Conservation (phyloP, 1,140 invertebrate genomes). For the Apis dorsata region DNA sequence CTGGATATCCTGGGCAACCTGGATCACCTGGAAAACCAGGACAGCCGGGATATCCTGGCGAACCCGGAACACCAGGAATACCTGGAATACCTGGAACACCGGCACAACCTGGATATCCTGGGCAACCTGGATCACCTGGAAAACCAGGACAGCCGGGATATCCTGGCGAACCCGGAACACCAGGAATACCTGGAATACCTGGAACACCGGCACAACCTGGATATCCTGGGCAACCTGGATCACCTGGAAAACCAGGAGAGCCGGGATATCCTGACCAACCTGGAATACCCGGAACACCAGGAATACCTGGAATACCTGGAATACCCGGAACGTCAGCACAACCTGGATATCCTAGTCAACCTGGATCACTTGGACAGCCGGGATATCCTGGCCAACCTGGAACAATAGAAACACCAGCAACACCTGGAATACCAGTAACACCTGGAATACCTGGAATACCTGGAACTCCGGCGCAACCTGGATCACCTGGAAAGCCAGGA, state of each 20-base stretch:
- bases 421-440: background rate
- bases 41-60: slow-evolving; percentile 64
- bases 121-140: too few relatives aligned
- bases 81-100: too few relatives aligned
- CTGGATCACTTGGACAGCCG: background rate
- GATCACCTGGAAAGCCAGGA: too few relatives aligned
- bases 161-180: too few relatives aligned
- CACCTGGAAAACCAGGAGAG: background rate
- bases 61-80: slow-evolving; percentile 58
- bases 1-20: slow-evolving; percentile 70
- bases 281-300: slow-evolving; percentile 40
- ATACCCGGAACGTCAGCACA: too few relatives aligned
- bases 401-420: too few relatives aligned
- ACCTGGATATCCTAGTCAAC: background rate
- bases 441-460: background rate
- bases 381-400: background rate
- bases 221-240: background rate
- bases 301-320: slow-evolving; percentile 52
- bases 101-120: background rate
- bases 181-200: slow-evolving; percentile 48
- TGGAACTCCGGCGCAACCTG: slow-evolving; percentile 29
- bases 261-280: slow-evolving; percentile 9
- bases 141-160: too few relatives aligned
- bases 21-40: slow-evolving; percentile 28
- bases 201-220: slow-evolving; percentile 61